A percentile compares a stretch with the other conserved stretches of the same genome.
These are phyloP conservation scores for Danaus plexippus DNA, from an alignment of 1,140 invertebrate genomes.

Conservation along the genomic window DNA sequence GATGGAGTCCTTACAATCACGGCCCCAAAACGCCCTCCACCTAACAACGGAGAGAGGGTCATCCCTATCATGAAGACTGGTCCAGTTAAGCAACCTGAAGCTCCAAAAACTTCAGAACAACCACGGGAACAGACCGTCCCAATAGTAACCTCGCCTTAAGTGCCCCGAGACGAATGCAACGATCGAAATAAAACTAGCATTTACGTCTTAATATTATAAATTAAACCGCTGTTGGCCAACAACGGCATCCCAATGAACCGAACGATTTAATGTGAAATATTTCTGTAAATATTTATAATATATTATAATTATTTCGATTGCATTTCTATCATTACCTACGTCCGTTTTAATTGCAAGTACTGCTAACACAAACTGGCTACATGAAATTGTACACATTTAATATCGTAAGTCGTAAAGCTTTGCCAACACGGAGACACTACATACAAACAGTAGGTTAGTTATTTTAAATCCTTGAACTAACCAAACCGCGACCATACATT, in stretches of 20 bases:
- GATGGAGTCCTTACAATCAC: constrained; percentile 81
- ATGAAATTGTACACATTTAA: too few relatives aligned
- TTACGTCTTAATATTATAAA: constrained; percentile 35
- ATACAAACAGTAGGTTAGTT: too few relatives aligned
- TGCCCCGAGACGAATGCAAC: constrained; percentile 34
- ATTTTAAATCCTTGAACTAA: constrained; percentile 10
- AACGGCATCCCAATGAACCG: constrained; percentile 51
- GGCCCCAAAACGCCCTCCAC: constrained; percentile 74
- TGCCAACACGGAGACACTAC: too few relatives aligned
- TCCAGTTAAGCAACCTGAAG: constrained; percentile 59
- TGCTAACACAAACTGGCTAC: too few relatives aligned
- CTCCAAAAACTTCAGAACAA: constrained; percentile 31
- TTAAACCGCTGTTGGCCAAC: constrained; percentile 57
- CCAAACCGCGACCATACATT: constrained; percentile 53
- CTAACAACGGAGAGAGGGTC: constrained; percentile 73
- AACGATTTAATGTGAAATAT: constrained; percentile 57
- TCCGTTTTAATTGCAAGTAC: too few relatives aligned
- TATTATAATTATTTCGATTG: constrained; percentile 21
- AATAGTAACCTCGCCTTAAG: constrained; percentile 56
- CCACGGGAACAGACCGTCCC: constrained; percentile 60
- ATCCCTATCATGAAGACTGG: constrained; percentile 79
- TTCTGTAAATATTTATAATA: constrained; percentile 23
- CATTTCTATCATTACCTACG: too few relatives aligned
- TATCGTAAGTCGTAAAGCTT: too few relatives aligned
- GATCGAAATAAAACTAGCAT: constrained; percentile 66